Conservation (phyloP, 2,888 invertebrate species). For the Camponotus fellah region DNA sequence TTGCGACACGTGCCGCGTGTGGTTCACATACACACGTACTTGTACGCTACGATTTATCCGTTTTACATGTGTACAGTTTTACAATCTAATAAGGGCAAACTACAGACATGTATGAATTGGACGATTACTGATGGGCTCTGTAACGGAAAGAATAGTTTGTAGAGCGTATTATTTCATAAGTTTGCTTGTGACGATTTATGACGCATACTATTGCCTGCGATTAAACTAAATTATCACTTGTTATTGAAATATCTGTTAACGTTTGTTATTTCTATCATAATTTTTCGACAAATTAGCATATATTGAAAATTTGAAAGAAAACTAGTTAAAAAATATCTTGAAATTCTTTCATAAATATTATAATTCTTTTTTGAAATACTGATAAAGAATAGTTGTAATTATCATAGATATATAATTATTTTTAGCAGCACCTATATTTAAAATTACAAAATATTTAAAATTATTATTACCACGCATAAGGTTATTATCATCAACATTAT, state of each 20-base stretch:
- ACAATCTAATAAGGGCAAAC: constrained; percentile 36
- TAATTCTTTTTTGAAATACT: too few species aligned
- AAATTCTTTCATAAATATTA: neutral
- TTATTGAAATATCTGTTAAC: constrained; percentile 4
- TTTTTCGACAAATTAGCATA: neutral
- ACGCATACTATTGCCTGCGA: neutral
- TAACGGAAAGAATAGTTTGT: constrained; percentile 17
- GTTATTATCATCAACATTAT: too few species aligned
- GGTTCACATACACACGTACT: constrained; percentile 43
- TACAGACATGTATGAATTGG: constrained; percentile 10
- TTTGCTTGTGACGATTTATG: constrained; percentile 24
- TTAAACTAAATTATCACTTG: neutral
- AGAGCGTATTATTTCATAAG: constrained; percentile 15
- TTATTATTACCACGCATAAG: too few species aligned
- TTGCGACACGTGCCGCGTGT: constrained; percentile 67
- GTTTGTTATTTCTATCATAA: neutral
- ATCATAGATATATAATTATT: too few species aligned
- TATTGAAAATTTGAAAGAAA: neutral
- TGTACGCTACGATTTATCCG: too few species aligned
- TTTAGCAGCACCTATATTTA: too few species aligned
- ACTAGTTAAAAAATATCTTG: neutral
- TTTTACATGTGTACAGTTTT: constrained; percentile 4
- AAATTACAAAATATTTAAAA: too few species aligned
- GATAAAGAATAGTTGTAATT: too few species aligned
- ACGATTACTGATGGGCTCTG: constrained; percentile 34